These are phyloP conservation scores for Pempheris klunzingeri DNA, from an alignment of 2,797 vertebrate species.

Conservation along the genomic window DNA sequence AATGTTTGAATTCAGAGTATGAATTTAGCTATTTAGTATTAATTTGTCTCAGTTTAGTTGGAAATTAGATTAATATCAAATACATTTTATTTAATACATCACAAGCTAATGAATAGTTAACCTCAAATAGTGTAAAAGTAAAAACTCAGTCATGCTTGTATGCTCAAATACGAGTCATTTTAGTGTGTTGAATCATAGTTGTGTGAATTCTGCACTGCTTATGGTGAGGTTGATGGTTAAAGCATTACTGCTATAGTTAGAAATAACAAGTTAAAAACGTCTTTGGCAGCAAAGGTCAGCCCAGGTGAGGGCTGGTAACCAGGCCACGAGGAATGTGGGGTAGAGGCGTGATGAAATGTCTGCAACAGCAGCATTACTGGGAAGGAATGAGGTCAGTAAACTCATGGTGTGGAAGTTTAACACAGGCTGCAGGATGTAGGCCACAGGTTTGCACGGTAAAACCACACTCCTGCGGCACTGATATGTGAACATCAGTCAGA, in stretches of 20 bases:
- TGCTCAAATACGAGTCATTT: neutral
- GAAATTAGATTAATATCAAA: neutral
- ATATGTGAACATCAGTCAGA: neutral
- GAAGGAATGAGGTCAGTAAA: constrained; percentile 4
- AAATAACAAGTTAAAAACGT: too few relatives aligned
- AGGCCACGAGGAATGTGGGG: too few relatives aligned
- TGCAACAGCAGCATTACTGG: neutral
- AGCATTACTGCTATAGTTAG: too few relatives aligned
- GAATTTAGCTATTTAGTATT: too few relatives aligned
- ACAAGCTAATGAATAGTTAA: too few relatives aligned
- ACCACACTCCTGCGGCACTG: neutral
- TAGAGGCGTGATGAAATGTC: neutral
- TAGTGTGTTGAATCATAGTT: neutral
- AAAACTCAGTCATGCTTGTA: neutral
- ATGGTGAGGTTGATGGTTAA: too few relatives aligned
- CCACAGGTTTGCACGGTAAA: neutral
- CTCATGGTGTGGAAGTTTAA: neutral
- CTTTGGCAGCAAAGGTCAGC: neutral
- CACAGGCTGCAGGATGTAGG: neutral
- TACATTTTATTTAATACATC: neutral
- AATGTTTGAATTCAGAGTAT: neutral
- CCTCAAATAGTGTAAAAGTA: neutral
- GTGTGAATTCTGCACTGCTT: neutral
- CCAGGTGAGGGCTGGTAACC: neutral
- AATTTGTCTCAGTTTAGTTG: neutral